These are phyloP conservation scores for Limnothrissa miodon DNA, from an alignment of 2,113 vertebrate genomes.

Conservation along the genomic window DNA sequence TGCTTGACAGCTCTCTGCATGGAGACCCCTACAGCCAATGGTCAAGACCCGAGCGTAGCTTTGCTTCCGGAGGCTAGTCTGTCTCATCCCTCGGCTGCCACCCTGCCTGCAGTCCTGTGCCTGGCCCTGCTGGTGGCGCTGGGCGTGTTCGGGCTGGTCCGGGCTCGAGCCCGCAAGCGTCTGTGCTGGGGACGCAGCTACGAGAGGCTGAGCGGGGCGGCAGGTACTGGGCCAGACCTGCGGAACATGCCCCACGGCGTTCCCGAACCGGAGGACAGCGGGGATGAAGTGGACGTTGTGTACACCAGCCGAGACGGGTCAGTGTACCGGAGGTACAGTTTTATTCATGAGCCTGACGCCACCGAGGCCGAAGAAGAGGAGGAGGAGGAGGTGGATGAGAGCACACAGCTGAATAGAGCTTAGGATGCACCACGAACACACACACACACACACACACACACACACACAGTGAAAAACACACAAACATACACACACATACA, in stretches of 20 bases:
- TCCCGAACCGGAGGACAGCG: constrained; percentile 65
- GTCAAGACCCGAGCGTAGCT: constrained; percentile 36
- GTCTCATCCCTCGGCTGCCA: constrained; percentile 57
- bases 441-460: background rate
- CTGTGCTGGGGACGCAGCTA: constrained; percentile 75
- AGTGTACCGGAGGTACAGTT: constrained; percentile 62
- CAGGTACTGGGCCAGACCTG: constrained; percentile 27
- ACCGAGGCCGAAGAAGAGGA: constrained; percentile 51
- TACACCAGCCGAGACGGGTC: constrained; percentile 73
- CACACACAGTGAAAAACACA: background rate
- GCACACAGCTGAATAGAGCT: constrained; percentile 48
- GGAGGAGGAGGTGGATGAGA: constrained; percentile 56
- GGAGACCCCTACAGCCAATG: constrained; percentile 57
- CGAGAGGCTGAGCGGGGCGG: constrained; percentile 68
- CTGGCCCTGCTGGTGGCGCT: constrained; percentile 59
- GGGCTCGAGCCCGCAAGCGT: constrained; percentile 65
- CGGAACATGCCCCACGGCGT: constrained; percentile 69
- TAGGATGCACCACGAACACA: constrained; percentile 39
- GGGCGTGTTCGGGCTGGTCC: constrained; percentile 57
- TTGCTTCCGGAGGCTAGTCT: constrained; percentile 49
- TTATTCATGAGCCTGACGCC: constrained; percentile 58
- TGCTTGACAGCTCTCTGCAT: constrained; percentile 65
- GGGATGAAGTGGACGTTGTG: constrained; percentile 74
- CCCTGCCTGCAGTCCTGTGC: constrained; percentile 57
- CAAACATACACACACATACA: background rate